These are phyloP conservation scores for Cochlearius cochlearius DNA, from an alignment of 2,113 vertebrate genomes.

Conservation along the genomic window DNA sequence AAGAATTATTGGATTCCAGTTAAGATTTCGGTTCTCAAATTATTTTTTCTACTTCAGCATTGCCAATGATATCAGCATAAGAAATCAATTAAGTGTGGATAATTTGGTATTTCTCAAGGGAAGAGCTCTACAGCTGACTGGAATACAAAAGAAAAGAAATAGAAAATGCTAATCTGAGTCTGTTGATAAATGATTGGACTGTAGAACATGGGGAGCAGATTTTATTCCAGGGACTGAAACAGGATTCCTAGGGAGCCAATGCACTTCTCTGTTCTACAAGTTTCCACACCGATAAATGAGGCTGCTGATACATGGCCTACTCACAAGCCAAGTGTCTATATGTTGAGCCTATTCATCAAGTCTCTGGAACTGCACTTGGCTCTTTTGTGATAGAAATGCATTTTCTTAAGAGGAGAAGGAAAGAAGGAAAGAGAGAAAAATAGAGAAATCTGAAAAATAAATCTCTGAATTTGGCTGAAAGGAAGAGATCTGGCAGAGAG, in stretches of 20 bases:
- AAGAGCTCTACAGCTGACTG: not conserved
- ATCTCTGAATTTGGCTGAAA: not conserved
- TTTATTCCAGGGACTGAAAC: not conserved
- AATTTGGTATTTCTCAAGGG: conserved; percentile 29
- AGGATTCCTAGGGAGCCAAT: not conserved
- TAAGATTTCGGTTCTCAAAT: conserved; percentile 14
- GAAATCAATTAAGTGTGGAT: conserved; percentile 44
- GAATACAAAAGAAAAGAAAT: conserved; percentile 25
- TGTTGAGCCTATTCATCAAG: not conserved
- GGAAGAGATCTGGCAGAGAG: not conserved
- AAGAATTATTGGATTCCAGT: conserved; percentile 29
- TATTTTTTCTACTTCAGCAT: not conserved
- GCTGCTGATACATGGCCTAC: not conserved
- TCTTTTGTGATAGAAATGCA: not conserved
- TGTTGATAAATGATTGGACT: not conserved
- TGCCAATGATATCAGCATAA: conserved; percentile 8
- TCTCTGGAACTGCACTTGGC: not conserved
- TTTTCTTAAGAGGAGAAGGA: not conserved
- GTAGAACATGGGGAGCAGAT: not conserved
- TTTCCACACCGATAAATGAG: not conserved
- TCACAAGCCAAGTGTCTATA: not conserved
- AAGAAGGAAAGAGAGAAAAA: not conserved
- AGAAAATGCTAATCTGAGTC: conserved; percentile 1
- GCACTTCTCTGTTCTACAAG: not conserved
- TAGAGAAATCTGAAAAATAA: not conserved